These are phyloP conservation scores for Zaprionus camerounensis DNA, from an alignment of 1,140 invertebrate genomes.

Conservation along the genomic window DNA sequence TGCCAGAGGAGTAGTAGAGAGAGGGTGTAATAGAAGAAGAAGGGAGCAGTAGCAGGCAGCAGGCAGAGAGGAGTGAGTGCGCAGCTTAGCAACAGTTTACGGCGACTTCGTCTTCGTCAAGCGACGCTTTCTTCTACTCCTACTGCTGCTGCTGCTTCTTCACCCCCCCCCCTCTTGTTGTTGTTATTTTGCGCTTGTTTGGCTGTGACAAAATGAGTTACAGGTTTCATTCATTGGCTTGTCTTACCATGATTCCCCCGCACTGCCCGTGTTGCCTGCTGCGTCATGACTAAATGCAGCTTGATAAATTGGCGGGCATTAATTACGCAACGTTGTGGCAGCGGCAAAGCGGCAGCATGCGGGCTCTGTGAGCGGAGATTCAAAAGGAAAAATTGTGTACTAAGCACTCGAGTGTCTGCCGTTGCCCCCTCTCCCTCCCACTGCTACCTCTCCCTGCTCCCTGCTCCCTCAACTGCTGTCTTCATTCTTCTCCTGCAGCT, in stretches of 20 bases:
- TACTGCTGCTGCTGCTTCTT: neutral
- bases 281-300: slow-evolving; percentile 58
- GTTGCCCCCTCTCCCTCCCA: neutral
- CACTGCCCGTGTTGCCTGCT: neutral
- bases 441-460: neutral
- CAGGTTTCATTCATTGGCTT: slow-evolving; percentile 75
- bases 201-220: slow-evolving; percentile 78
- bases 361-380: slow-evolving; percentile 10
- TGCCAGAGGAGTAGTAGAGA: neutral
- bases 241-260: neutral
- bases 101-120: slow-evolving; percentile 18
- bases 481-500: neutral
- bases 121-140: neutral
- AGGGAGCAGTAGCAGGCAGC: neutral
- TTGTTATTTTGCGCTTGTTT: slow-evolving; percentile 52
- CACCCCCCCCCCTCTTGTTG: neutral
- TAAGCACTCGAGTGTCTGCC: neutral
- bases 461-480: neutral
- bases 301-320: slow-evolving; percentile 76
- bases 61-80: slow-evolving; percentile 15
- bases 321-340: slow-evolving; percentile 63
- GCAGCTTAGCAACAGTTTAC: slow-evolving; percentile 76
- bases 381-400: slow-evolving; percentile 21
- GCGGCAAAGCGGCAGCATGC: slow-evolving; percentile 10
- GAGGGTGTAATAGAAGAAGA: neutral